phyloP scores from a whole-genome alignment of 2,113 vertebrate species.

The Setophaga petechia region DNA sequence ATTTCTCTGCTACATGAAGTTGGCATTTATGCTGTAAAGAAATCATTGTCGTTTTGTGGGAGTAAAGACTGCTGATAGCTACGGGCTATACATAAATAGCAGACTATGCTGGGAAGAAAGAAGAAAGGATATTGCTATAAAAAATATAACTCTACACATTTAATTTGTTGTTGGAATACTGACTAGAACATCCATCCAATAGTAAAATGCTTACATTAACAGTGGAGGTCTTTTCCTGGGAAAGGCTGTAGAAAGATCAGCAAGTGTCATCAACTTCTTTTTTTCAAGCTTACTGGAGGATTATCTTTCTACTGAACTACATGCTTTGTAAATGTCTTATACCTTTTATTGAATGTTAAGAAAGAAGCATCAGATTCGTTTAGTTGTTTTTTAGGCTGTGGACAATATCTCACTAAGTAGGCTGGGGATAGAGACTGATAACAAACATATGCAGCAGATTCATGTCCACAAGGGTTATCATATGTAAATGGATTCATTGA shows the following conservation, averaged over 20 bases:
- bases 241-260: not conserved
- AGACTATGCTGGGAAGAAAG: not conserved
- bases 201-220: not conserved
- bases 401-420: not conserved
- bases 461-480: not conserved
- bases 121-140: not conserved
- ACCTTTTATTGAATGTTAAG: not conserved
- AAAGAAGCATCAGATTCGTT: not conserved
- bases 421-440: not conserved
- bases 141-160: not conserved
- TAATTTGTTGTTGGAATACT: not conserved
- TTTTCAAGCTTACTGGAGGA: not conserved
- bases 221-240: not conserved
- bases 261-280: not conserved
- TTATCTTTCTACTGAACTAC: not conserved
- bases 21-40: not conserved
- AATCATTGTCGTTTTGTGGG: not conserved
- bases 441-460: not conserved
- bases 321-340: not conserved
- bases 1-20: not conserved
- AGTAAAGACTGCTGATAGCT: not conserved
- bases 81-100: not conserved
- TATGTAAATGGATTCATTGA: not conserved
- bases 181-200: not conserved
- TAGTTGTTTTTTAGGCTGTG: not conserved